phyloP scores from a whole-genome alignment of 2,888 invertebrate genomes.

The Strigamia transsilvanica region DNA sequence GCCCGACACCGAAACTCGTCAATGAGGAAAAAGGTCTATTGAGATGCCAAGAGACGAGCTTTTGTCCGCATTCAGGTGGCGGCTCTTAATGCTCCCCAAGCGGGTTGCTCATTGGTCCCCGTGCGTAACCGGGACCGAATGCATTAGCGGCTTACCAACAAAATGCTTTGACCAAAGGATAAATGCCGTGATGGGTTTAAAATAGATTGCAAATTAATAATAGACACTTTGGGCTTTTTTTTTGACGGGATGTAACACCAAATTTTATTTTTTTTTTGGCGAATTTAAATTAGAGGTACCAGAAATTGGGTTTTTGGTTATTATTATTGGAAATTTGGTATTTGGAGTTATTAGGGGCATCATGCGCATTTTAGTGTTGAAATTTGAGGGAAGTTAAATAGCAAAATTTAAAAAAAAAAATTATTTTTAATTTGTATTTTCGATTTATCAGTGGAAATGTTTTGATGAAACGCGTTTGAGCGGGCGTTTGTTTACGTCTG shows the following conservation, averaged over 20 bases:
- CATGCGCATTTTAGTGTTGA: too few relatives aligned
- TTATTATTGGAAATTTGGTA: too few relatives aligned
- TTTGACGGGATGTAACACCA: not conserved
- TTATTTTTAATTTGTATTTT: too few relatives aligned
- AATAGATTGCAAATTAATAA: conserved; percentile 19
- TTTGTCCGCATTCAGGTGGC: conserved; percentile 46
- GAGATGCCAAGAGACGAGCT: conserved; percentile 35
- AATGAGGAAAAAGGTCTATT: conserved; percentile 42
- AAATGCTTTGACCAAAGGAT: conserved; percentile 9
- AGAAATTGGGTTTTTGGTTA: too few relatives aligned
- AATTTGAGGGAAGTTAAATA: not conserved
- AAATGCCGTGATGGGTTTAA: conserved; percentile 44
- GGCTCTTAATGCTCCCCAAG: conserved; percentile 43
- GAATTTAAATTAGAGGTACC: not conserved
- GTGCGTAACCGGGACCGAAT: conserved; percentile 42
- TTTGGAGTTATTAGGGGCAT: too few relatives aligned
- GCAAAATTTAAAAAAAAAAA: too few relatives aligned
- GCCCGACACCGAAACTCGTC: conserved; percentile 48
- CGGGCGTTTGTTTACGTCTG: conserved; percentile 20
- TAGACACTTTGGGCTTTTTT: not conserved
- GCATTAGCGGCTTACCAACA: conserved; percentile 46
- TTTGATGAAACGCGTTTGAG: not conserved
- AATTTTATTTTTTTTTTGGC: not conserved
- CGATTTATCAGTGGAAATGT: not conserved
- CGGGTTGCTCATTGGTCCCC: conserved; percentile 46